Conservation (phyloP, 2,113 vertebrate genomes). For the Heterochromis multidens region DNA sequence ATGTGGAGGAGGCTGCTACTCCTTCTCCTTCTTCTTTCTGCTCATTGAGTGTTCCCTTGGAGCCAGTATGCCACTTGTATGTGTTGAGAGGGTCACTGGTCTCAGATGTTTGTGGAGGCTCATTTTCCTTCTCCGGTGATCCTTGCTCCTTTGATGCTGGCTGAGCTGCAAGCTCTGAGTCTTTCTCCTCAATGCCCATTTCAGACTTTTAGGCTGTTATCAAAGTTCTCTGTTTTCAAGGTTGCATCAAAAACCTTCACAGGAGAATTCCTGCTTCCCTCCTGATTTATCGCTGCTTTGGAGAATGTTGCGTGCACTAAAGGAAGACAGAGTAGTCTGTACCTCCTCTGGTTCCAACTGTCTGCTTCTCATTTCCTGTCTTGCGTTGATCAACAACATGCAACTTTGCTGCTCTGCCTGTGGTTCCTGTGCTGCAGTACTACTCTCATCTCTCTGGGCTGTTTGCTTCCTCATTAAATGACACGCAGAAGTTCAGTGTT, state of each 20-base stretch:
- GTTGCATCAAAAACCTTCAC: background rate
- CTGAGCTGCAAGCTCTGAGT: slow-evolving; percentile 47
- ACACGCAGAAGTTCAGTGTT: slow-evolving; percentile 20
- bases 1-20: slow-evolving; percentile 3
- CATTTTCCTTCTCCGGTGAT: slow-evolving; percentile 44
- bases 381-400: slow-evolving; percentile 37
- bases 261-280: background rate
- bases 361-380: slow-evolving; percentile 59
- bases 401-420: background rate
- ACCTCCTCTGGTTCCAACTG: background rate
- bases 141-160: slow-evolving; percentile 39
- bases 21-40: slow-evolving; percentile 33
- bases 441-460: background rate
- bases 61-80: slow-evolving; percentile 78
- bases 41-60: slow-evolving; percentile 39
- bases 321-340: background rate
- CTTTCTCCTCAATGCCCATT: slow-evolving; percentile 74
- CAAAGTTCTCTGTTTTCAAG: background rate
- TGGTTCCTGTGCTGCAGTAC: slow-evolving; percentile 26
- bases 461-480: slow-evolving; percentile 34
- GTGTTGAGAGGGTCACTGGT: slow-evolving; percentile 61
- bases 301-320: background rate
- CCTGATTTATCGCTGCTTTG: background rate
- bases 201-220: background rate
- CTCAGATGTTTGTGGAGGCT: slow-evolving; percentile 34